These are phyloP conservation scores for Piprites chloris DNA, from an alignment of 2,113 vertebrate species.

Conservation along the genomic window DNA sequence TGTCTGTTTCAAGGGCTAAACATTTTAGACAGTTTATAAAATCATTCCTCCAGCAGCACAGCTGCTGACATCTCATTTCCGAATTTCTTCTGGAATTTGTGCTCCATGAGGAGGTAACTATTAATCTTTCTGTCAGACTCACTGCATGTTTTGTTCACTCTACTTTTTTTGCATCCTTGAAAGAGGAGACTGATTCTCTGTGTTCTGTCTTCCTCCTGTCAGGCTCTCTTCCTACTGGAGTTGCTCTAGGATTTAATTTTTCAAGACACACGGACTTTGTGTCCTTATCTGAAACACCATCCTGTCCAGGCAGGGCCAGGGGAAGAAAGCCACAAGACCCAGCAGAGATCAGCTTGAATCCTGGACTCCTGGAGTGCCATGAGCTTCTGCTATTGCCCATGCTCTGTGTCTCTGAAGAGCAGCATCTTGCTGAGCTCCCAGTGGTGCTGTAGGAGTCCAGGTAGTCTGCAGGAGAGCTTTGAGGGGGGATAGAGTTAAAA, in stretches of 20 bases:
- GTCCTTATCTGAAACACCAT: background rate
- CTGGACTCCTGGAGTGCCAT: background rate
- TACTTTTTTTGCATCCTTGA: background rate
- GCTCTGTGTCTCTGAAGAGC: background rate
- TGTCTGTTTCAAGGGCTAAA: background rate
- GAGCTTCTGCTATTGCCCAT: background rate
- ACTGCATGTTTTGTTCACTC: background rate
- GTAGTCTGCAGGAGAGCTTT: background rate
- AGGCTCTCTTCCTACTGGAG: background rate
- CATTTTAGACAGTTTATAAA: background rate
- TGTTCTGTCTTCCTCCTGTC: background rate
- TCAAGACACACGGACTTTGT: background rate
- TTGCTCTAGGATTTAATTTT: background rate
- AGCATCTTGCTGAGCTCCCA: background rate
- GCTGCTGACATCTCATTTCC: constrained; percentile 27
- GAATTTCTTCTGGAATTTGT: background rate
- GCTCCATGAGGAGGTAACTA: background rate
- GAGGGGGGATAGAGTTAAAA: background rate
- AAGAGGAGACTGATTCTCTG: background rate
- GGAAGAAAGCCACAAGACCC: background rate
- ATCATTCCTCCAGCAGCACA: background rate
- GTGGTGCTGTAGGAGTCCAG: background rate
- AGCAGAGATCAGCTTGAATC: background rate
- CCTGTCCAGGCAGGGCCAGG: background rate
- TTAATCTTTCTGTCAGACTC: constrained; percentile 8